Evolutionary conservation across 1,140 invertebrate species (phyloP).

Genomic region (Zaprionus africanus): DNA sequence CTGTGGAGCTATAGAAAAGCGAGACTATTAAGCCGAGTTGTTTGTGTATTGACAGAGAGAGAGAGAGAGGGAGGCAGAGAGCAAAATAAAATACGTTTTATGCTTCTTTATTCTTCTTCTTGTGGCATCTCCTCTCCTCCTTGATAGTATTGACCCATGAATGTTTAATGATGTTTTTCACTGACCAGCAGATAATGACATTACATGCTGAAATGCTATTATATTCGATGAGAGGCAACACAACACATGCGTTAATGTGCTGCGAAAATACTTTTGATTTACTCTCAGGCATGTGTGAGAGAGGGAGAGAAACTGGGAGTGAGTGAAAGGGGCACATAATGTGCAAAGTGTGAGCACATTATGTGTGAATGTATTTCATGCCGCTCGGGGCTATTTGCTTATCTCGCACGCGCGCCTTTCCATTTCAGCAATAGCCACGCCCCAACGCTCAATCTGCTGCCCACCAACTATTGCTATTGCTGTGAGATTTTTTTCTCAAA

Average conservation of each 20-base stretch:
- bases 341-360: slow-evolving; percentile 41
- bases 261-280: slow-evolving; percentile 64
- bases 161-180: slow-evolving; percentile 19
- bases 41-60: not conserved
- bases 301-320: slow-evolving; percentile 24
- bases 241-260: slow-evolving; percentile 35
- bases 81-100: slow-evolving; percentile 5
- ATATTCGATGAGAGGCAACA: not conserved
- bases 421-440: slow-evolving; percentile 9
- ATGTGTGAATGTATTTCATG: slow-evolving; percentile 76
- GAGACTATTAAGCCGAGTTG: not conserved
- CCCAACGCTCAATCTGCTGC: not conserved
- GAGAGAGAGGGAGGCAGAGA: not conserved
- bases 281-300: slow-evolving; percentile 33
- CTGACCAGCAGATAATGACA: slow-evolving; percentile 16
- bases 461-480: not conserved
- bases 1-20: not conserved
- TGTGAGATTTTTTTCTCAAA: slow-evolving; percentile 47
- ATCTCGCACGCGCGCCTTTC: slow-evolving; percentile 61
- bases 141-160: slow-evolving; percentile 3
- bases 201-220: not conserved
- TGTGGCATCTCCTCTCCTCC: not conserved
- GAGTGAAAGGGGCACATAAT: not conserved
- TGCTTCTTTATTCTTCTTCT: slow-evolving; percentile 2
- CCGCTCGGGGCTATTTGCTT: slow-evolving; percentile 54